These are phyloP conservation scores for Ciona savignyi DNA, from an alignment of 23 tunicate genomes.

Conservation along the genomic window DNA sequence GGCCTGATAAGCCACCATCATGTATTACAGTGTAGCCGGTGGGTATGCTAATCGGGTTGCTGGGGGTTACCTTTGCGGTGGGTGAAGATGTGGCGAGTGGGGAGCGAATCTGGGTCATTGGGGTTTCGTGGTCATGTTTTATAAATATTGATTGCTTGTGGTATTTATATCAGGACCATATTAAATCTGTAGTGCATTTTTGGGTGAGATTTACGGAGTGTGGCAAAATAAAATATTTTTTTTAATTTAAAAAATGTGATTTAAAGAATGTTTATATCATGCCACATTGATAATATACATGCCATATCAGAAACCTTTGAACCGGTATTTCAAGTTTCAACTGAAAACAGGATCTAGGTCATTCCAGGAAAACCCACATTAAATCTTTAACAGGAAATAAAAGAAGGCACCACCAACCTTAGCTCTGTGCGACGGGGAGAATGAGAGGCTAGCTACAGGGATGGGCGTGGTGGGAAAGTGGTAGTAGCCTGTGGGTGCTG, in stretches of 20 bases:
- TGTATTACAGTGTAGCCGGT: conserved; percentile 3
- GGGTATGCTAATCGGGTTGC: conserved; percentile 18
- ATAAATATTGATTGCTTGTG: too few relatives aligned
- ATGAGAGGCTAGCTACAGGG: conserved; percentile 32
- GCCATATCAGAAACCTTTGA: too few relatives aligned
- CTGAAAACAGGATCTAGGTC: neutral
- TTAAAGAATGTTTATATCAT: too few relatives aligned
- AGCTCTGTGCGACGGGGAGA: conserved; percentile 33
- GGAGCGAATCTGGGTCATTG: neutral
- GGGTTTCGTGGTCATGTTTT: too few relatives aligned
- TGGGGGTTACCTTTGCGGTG: conserved; percentile 3
- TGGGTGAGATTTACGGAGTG: too few relatives aligned
- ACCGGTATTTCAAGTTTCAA: neutral
- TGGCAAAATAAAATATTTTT: neutral
- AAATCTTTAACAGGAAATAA: too few relatives aligned
- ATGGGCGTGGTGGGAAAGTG: conserved; percentile 29
- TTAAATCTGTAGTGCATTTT: too few relatives aligned
- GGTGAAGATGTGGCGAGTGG: neutral
- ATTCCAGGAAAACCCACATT: neutral
- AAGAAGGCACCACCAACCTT: conserved; percentile 16
- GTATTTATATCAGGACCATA: too few relatives aligned
- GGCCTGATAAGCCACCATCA: conserved; percentile 20
- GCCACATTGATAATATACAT: too few relatives aligned
- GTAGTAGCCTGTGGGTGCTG: conserved; percentile 26
- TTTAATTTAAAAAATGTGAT: neutral